These are phyloP conservation scores for Cyclura pinguis DNA, from an alignment of 2,797 vertebrate species.

Conservation along the genomic window DNA sequence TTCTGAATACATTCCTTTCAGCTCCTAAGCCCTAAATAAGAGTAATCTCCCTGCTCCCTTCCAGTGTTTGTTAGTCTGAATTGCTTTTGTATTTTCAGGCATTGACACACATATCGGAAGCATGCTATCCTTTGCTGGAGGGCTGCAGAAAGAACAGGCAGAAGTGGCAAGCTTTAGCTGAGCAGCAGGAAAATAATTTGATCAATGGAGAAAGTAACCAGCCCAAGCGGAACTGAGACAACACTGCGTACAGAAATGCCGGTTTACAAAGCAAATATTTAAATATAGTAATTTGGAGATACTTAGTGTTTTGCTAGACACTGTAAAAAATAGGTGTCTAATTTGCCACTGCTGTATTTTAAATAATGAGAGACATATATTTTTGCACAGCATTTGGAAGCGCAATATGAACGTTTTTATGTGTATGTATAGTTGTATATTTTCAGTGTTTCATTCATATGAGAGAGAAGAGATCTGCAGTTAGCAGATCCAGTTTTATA, in stretches of 20 bases:
- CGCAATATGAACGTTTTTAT: slow-evolving; percentile 57
- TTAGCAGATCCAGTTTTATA: slow-evolving; percentile 20
- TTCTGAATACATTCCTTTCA: slow-evolving; percentile 15
- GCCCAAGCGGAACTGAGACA: slow-evolving; percentile 77
- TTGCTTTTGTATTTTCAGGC: slow-evolving; percentile 81
- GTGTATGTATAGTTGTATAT: slow-evolving; percentile 48
- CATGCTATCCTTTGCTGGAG: slow-evolving; percentile 92
- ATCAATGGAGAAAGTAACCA: slow-evolving; percentile 84
- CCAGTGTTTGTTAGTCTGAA: background rate
- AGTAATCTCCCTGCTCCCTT: background rate
- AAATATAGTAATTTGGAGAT: slow-evolving; percentile 55
- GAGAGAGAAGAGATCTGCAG: slow-evolving; percentile 36
- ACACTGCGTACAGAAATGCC: slow-evolving; percentile 35
- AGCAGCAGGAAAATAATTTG: slow-evolving; percentile 88
- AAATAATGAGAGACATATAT: slow-evolving; percentile 51
- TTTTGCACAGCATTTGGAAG: slow-evolving; percentile 69
- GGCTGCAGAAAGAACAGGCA: slow-evolving; percentile 94
- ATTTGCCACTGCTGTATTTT: slow-evolving; percentile 76
- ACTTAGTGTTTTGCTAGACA: slow-evolving; percentile 65
- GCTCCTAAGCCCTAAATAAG: background rate
- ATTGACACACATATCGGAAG: slow-evolving; percentile 87
- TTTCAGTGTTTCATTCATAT: slow-evolving; percentile 51
- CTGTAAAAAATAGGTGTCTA: slow-evolving; percentile 65
- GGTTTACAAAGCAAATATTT: slow-evolving; percentile 52
- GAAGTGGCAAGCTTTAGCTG: slow-evolving; percentile 92